Evolutionary conservation across 2,888 invertebrate species (phyloP).

Genomic region (Hipparchia sbordonii): DNA sequence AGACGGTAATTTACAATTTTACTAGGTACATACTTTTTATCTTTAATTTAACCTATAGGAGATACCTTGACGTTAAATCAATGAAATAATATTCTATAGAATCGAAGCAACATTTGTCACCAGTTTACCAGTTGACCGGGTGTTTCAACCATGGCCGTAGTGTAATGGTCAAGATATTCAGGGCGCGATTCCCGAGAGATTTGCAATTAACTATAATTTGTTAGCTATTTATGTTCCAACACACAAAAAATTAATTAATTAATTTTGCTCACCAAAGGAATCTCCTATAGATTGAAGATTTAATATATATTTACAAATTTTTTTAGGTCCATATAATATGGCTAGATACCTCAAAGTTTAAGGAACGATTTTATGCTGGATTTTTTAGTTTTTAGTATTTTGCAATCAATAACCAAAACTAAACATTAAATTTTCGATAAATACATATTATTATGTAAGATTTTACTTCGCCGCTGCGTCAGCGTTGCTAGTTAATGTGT

Average conservation of each 20-base stretch:
- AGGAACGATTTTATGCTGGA: slow-evolving; percentile 51
- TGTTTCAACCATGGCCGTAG: too few relatives aligned
- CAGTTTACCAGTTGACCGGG: too few relatives aligned
- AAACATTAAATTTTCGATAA: not conserved
- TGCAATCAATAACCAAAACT: not conserved
- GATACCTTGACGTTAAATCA: not conserved
- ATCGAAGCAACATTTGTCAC: too few relatives aligned
- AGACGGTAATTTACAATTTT: slow-evolving; percentile 53
- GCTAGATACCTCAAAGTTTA: slow-evolving; percentile 38
- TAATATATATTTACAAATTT: slow-evolving; percentile 55
- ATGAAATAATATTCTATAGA: too few relatives aligned
- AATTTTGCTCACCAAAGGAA: not conserved
- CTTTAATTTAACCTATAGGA: not conserved
- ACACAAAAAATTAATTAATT: too few relatives aligned
- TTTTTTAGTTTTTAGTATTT: not conserved
- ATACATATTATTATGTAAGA: not conserved
- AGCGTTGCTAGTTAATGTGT: not conserved
- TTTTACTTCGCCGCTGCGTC: not conserved
- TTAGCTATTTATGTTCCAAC: too few relatives aligned
- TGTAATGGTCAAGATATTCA: too few relatives aligned
- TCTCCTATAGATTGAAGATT: slow-evolving; percentile 12
- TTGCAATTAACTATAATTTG: too few relatives aligned
- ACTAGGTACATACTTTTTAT: slow-evolving; percentile 27
- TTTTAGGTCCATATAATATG: not conserved
- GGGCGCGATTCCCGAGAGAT: too few relatives aligned